These are phyloP conservation scores for Patella depressa DNA, from an alignment of 2,888 invertebrate species.

Conservation along the genomic window DNA sequence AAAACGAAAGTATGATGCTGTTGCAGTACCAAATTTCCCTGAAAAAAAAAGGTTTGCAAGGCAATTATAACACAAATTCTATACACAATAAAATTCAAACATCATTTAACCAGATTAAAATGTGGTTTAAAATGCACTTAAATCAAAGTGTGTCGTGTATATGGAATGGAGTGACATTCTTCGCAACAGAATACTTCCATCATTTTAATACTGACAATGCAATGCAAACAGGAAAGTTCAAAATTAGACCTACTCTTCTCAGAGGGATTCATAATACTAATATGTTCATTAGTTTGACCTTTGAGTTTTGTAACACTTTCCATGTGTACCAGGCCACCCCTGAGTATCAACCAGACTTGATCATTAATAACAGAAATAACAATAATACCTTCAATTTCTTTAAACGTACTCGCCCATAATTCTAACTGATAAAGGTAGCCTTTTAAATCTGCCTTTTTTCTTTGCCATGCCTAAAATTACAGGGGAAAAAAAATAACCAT, in stretches of 20 bases:
- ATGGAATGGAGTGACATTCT: neutral
- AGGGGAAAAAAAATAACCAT: neutral
- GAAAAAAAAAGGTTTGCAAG: conserved; percentile 26
- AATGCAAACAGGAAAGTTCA: neutral
- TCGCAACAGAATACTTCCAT: neutral
- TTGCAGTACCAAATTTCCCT: conserved; percentile 72
- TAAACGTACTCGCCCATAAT: conserved; percentile 82
- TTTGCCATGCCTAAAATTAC: conserved; percentile 44
- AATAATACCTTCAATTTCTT: conserved; percentile 83
- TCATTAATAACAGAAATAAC: neutral
- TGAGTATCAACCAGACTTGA: no score
- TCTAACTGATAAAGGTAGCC: conserved; percentile 79
- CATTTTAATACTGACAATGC: neutral
- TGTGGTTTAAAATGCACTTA: conserved; percentile 5
- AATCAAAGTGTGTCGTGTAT: neutral
- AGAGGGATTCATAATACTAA: no score
- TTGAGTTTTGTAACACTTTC: no score
- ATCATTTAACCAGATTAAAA: no score
- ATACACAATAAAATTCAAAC: no score
- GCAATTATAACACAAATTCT: no score
- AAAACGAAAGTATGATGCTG: conserved; percentile 81
- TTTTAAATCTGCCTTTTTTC: conserved; percentile 48
- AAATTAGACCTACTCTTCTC: no score
- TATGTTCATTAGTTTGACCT: no score
- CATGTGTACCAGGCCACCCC: no score